Base-by-base conservation (phyloP, 2,113 vertebrate genomes). In the Myiozetetes cayanensis region DNA sequence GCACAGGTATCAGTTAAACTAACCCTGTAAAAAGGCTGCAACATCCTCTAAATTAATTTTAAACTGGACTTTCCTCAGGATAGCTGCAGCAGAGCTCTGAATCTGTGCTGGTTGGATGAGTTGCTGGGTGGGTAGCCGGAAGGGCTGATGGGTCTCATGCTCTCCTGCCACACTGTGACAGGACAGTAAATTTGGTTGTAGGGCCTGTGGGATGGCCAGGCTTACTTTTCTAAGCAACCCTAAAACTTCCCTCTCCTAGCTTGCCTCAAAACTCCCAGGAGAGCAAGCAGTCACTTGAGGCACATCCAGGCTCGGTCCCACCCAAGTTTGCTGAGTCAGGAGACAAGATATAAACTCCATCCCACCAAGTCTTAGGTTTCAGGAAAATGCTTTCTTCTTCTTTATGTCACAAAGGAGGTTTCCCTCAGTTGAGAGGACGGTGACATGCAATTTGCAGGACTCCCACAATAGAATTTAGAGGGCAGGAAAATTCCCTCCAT, bases 11-110 rank as follows among this genome's bases (percentile, higher is more conserved):
- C 73, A 46, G 63, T 66, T 80, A 44, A 74, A 77, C 16, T 55
- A 91, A 93, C 85, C 61, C 74, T 52, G 31, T 82, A 85, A 63
- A 91, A 95, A 72, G 50, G 18, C 52, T 75, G 23, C 39, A 82
- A 87, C 63, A 91, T 75, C 90, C 81, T 89, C 70, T 78, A 77
- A 95, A 84, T 70, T 84, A 70, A 56, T 80, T 86, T 58, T 87
- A 81, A 91, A 71, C 47, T 4, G 1, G 46, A 16, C 56, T 95
- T 91, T 50, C 28, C 47, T 84, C 21, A 18, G 81, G 73, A 55
- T 10, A 43, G 44, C 81, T 1, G 5, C 56, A 74, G 72, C 72
- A 74, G 94, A 70, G 3, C 18, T 33, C 55, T 49, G 28, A 76
- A 44, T 73, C 41, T 5, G 2, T 1, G 1, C 53, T 1, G 4